Conservation (phyloP, 2,797 vertebrate genomes). For the Petrocephalus sullivani region DNA sequence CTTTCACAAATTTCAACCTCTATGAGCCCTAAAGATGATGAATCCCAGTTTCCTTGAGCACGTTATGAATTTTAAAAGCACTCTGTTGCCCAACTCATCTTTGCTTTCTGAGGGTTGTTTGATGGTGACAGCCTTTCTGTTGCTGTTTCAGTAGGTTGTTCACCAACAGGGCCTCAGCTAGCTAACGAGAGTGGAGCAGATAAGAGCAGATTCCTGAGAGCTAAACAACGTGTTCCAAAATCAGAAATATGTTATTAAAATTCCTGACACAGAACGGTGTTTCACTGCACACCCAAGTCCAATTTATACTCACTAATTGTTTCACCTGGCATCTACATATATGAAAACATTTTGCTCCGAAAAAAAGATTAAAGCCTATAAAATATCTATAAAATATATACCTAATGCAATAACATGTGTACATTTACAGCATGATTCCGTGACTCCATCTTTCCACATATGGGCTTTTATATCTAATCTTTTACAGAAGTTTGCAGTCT, state of each 20-base stretch:
- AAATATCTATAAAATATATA: not conserved
- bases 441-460: not conserved
- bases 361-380: not conserved
- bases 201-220: not conserved
- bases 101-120: not conserved
- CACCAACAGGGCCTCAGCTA: not conserved
- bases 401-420: not conserved
- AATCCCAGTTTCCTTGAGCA: not conserved
- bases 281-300: not conserved
- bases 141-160: not conserved
- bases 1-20: not conserved
- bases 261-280: not conserved
- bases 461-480: not conserved
- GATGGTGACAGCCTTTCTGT: not conserved
- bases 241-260: not conserved
- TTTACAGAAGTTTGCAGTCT: not conserved
- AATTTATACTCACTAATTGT: not conserved
- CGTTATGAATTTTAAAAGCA: not conserved
- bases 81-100: not conserved
- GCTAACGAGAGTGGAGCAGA: not conserved
- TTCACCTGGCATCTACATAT: not conserved
- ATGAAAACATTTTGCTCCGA: not conserved
- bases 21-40: not conserved
- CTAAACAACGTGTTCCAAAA: not conserved
- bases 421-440: not conserved